Percentiles rank a stretch among this genome's conserved stretches.
These are phyloP conservation scores for Leptestheria dahalacensis DNA, from an alignment of 1,140 invertebrate genomes.

Conservation along the genomic window DNA sequence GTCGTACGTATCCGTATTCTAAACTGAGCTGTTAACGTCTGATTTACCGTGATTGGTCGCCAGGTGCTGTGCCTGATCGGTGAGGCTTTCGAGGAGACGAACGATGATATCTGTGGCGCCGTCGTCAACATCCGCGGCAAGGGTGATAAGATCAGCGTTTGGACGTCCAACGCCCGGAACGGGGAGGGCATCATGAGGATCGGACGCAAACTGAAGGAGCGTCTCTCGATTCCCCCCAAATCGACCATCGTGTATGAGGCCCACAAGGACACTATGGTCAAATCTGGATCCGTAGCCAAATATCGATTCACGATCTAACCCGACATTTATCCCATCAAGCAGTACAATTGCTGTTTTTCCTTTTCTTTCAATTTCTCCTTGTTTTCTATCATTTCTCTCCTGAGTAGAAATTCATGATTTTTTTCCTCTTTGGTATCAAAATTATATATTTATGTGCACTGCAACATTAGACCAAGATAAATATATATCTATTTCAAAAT, in stretches of 20 bases:
- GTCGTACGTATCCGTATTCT: no score
- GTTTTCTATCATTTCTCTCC: no score
- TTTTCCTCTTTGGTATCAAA: no score
- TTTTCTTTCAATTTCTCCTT: no score
- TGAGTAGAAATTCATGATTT: no score
- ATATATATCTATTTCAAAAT: no score
- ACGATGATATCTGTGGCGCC: constrained; percentile 86
- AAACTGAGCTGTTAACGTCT: no score
- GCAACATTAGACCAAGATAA: no score
- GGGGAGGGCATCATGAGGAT: constrained; percentile 62
- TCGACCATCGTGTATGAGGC: constrained; percentile 58
- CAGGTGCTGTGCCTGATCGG: constrained; percentile 89
- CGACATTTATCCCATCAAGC: no score
- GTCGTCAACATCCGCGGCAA: constrained; percentile 86
- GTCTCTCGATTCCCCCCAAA: constrained; percentile 51
- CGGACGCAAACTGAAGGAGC: constrained; percentile 71
- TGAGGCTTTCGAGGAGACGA: constrained; percentile 82
- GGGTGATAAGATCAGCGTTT: constrained; percentile 84
- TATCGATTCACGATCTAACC: constrained; percentile 58
- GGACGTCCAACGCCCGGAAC: constrained; percentile 75
- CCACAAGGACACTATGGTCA: constrained; percentile 70
- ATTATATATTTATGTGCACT: no score
- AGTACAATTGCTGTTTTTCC: no score
- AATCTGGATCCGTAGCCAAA: constrained; percentile 67
- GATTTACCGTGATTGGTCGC: no score